Evolutionary conservation across 2,797 vertebrate genomes (phyloP).

Genomic region (Tapirus indicus): DNA sequence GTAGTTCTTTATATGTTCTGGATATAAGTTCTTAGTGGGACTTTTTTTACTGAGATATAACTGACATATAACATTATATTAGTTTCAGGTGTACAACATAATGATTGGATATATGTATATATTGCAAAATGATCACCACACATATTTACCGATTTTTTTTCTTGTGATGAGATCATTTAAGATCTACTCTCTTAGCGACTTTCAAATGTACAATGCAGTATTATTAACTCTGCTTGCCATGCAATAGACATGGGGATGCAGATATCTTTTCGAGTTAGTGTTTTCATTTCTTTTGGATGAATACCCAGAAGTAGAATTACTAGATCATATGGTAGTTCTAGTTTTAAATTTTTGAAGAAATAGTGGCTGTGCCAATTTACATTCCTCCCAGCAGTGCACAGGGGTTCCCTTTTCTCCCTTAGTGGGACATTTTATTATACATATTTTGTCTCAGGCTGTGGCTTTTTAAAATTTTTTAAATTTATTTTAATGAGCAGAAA

Average conservation of each 20-base stretch:
- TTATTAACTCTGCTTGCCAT: not conserved
- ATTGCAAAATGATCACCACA: not conserved
- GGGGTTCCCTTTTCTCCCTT: not conserved
- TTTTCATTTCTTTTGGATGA: not conserved
- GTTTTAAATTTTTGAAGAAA: not conserved
- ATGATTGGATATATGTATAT: not conserved
- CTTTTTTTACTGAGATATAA: not conserved
- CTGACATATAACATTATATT: not conserved
- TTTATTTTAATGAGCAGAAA: not conserved
- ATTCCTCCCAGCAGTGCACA: too few relatives aligned
- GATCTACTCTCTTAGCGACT: not conserved
- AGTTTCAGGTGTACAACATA: not conserved
- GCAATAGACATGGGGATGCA: not conserved
- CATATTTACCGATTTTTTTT: not conserved
- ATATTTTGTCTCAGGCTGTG: not conserved
- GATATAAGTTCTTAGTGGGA: not conserved
- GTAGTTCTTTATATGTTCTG: not conserved
- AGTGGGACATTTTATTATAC: not conserved
- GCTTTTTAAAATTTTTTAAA: not conserved
- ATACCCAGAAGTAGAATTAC: not conserved
- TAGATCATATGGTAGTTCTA: not conserved
- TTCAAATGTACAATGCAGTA: not conserved
- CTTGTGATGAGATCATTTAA: not conserved
- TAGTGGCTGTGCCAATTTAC: not conserved
- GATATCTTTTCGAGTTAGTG: not conserved